Conservation (phyloP, 2,113 vertebrate species). For the Neoarius graeffei region DNA sequence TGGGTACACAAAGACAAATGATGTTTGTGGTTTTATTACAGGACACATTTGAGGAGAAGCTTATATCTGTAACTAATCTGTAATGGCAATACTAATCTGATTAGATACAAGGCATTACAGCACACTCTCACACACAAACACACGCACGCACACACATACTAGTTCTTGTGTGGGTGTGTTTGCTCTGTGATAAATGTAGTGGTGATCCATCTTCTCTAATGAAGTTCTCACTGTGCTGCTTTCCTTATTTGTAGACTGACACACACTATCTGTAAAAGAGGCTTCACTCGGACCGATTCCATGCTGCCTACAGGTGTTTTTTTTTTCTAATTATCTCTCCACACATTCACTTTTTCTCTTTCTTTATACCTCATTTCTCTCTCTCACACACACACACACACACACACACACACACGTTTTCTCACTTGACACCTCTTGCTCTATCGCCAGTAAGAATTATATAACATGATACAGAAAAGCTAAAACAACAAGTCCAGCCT, state of each 20-base stretch:
- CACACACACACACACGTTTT: background rate
- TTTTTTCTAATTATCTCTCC: conserved; percentile 45
- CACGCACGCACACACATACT: background rate
- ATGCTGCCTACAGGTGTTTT: conserved; percentile 42
- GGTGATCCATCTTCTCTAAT: conserved; percentile 49
- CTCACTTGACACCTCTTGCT: background rate
- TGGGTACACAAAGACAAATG: conserved; percentile 32
- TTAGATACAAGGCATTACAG: conserved; percentile 24
- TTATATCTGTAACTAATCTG: conserved; percentile 41
- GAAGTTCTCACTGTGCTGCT: conserved; percentile 39
- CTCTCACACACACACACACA: background rate
- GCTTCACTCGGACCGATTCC: conserved; percentile 30
- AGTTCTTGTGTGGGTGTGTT: background rate
- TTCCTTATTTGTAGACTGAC: conserved; percentile 38
- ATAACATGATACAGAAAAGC: background rate
- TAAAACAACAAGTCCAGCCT: background rate
- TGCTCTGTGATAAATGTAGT: conserved; percentile 14
- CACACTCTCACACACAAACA: background rate
- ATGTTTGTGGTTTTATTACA: conserved; percentile 36
- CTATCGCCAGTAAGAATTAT: background rate
- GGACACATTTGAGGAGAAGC: conserved; percentile 3
- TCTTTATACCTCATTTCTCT: background rate
- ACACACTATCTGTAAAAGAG: conserved; percentile 35
- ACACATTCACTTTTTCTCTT: background rate
- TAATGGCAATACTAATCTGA: conserved; percentile 29